Base-by-base conservation (phyloP, 2,888 invertebrate genomes). In the Hydropsyche betteni region DNA sequence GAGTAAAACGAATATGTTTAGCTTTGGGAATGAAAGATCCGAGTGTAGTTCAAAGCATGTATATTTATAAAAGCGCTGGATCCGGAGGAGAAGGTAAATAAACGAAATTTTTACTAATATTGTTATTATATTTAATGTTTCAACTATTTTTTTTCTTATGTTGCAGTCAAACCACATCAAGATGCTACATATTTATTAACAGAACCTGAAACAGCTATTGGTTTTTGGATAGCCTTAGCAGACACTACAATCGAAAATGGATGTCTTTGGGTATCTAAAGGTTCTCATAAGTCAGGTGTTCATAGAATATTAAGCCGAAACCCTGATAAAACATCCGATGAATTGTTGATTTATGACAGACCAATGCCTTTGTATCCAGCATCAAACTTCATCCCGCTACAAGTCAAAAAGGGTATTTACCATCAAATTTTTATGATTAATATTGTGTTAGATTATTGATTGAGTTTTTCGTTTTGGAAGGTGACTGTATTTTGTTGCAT, bases 181-280 rank as follows among this genome's bases (percentile, higher is more conserved):
- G 99, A 99, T 83, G 92, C 94, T 0, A 91, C 95, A 3, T 99
- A 93, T 83, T 86, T 99, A 58, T 89, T 93, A 83, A 95, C 96
- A 0, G 94, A 94, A 16, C 98, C 97, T 0, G 88, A 90, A 58
- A 91, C 91, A 8, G 87, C 95, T 0, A 84, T 95, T 1, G 99
- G 98, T 0, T 93, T 98, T 82, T 99, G 99, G 99, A 92, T 99
- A 79, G 97, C 99, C 0, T 85, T 99, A 5, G 97, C 99, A 82
- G 97, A 99, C 82, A 95, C 97, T 0, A 96, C 94, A 0, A 79
- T 91, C 14, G 93, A 97, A 82, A 99, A 99, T 83, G 98, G 99
- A 4, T 99, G 99, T 82, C 87, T 99, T 4, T 96, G 95, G 91
- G 93, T 98, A 82, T 91, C 94, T 2, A 93, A 93, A 24, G 96